Base-by-base conservation (phyloP, 2,113 vertebrate genomes). In the Otis tarda region DNA sequence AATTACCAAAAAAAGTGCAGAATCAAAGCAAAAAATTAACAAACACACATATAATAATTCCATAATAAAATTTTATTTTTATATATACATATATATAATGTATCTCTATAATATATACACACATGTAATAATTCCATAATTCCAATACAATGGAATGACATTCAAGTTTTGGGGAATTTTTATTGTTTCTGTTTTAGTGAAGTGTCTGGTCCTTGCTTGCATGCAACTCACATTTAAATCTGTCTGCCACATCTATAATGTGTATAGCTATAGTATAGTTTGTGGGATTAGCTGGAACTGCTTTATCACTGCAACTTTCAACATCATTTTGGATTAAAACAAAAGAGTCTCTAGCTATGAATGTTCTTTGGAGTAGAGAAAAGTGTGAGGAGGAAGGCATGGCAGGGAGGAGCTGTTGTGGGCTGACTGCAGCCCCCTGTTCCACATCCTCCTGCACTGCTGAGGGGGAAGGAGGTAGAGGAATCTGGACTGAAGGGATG, bases 361-460 rank as follows among this genome's bases (percentile, higher is more conserved):
- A n/a, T 45, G 8, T 52, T 45, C 3, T 61, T 31, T 41, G 18
- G 27, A 85, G 16, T 3, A 57, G 10, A 25, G 37, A 33, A 52
- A 59, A 60, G 6, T 5, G 8, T 22, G 11, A 33, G 22, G n/a
- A 64, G 10, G 56, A 14, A 14, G 43, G 27, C 63, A 8, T 2
- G 3, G 19, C 27, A 45, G 30, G 63, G 55, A 17, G 41, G 21
- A 68, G 30, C 33, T 47, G 6, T 37, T 60, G 14, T 3, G 8
- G 64, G 8, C 60, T 81, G 53, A 33, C 21, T 1, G 1, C 17
- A 55, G 18, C 22, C 20, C 18, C 23, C 4, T 1, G 0, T 59
- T 61, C 33, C 14, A 10, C 78, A 12, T 25, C 14, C 14, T 37
- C 14, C 41, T 70, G 19, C 6, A 14, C 23, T 68, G 8, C 49